phyloP scores from a whole-genome alignment of 2,888 invertebrate species.

The Drosophila putrida region DNA sequence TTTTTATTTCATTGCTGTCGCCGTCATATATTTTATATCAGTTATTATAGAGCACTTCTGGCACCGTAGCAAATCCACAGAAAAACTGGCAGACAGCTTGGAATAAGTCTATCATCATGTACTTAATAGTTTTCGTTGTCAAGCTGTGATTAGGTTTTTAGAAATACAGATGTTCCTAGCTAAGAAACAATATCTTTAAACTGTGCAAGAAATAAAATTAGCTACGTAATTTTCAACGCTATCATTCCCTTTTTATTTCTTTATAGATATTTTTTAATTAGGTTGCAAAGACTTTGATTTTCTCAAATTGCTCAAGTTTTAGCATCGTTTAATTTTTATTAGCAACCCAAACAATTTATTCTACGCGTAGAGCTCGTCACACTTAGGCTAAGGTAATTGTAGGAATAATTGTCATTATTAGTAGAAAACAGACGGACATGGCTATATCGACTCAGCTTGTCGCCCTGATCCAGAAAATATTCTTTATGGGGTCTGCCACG shows the following conservation, averaged over 20 bases:
- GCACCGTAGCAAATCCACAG: slow-evolving; percentile 19
- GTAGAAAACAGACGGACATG: too few relatives aligned
- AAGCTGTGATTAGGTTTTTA: not conserved
- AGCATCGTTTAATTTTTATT: too few relatives aligned
- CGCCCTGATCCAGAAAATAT: too few relatives aligned
- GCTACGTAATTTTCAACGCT: not conserved
- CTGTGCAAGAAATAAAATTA: slow-evolving; percentile 1
- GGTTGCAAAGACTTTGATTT: too few relatives aligned
- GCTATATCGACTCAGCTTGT: too few relatives aligned
- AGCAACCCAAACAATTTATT: too few relatives aligned
- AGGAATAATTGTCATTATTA: too few relatives aligned
- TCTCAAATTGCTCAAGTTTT: too few relatives aligned
- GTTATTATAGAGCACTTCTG: slow-evolving; percentile 75
- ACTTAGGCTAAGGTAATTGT: too few relatives aligned
- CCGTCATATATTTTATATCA: slow-evolving; percentile 77
- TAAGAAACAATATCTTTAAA: slow-evolving; percentile 5
- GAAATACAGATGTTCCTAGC: slow-evolving; percentile 5
- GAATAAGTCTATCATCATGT: slow-evolving; percentile 40
- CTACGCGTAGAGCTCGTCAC: too few relatives aligned
- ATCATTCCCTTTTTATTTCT: not conserved
- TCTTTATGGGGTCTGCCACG: too few relatives aligned
- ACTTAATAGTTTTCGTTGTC: slow-evolving; percentile 37
- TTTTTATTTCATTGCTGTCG: slow-evolving; percentile 83
- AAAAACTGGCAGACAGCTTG: slow-evolving; percentile 44
- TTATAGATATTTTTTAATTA: too few relatives aligned